phyloP scores from a whole-genome alignment of 1,140 invertebrate genomes.

The Phortica variegata region DNA sequence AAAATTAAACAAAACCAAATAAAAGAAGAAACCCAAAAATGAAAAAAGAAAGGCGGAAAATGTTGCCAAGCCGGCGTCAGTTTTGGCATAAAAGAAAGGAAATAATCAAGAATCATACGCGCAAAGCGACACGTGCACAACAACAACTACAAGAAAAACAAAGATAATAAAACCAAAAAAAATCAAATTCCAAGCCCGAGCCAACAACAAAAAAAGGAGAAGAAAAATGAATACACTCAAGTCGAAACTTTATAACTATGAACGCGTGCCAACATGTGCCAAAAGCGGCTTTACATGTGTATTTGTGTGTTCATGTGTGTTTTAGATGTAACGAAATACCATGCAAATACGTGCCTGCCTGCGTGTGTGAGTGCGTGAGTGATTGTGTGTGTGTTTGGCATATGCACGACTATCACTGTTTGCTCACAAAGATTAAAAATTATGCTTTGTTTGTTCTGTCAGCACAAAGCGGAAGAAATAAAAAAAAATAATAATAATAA shows the following conservation, averaged over 20 bases:
- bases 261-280: slow-evolving; percentile 25
- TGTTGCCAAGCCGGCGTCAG: no score
- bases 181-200: no score
- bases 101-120: neutral
- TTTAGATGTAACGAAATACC: neutral
- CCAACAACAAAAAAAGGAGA: neutral
- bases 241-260: slow-evolving; percentile 36
- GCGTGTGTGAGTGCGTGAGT: slow-evolving; percentile 6
- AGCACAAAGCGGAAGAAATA: slow-evolving; percentile 37
- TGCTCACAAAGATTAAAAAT: slow-evolving; percentile 51
- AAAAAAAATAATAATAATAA: neutral
- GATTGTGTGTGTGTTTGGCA: slow-evolving; percentile 25
- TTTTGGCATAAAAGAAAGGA: no score
- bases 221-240: slow-evolving; percentile 37
- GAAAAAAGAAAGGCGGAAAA: no score
- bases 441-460: slow-evolving; percentile 54
- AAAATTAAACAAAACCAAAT: no score
- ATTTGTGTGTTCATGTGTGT: neutral
- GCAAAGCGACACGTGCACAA: neutral
- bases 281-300: neutral
- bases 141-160: neutral
- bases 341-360: neutral
- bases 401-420: slow-evolving; percentile 53
- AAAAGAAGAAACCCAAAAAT: no score
- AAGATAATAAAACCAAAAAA: no score